phyloP scores from a whole-genome alignment of 2,797 vertebrate species.

The Neoniphon sammara region DNA sequence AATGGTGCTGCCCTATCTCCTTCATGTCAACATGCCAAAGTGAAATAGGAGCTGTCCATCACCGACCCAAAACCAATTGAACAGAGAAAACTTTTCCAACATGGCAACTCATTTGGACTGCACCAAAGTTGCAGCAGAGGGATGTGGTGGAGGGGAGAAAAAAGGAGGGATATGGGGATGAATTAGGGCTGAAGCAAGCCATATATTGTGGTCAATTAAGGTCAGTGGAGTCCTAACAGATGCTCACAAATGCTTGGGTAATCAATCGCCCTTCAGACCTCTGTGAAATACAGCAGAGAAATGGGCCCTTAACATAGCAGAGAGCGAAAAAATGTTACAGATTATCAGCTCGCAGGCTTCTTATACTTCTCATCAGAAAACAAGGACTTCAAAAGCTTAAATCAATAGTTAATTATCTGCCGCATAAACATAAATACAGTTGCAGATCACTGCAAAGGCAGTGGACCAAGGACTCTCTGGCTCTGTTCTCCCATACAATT shows the following conservation, averaged over 20 bases:
- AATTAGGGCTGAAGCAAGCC: constrained; percentile 41
- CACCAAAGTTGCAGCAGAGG: constrained; percentile 48
- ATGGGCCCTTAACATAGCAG: constrained; percentile 49
- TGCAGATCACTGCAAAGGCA: constrained; percentile 32
- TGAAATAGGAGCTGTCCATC: constrained; percentile 55
- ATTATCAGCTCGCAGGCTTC: constrained; percentile 46
- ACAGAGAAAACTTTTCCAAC: constrained; percentile 40
- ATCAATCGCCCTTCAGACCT: constrained; percentile 77
- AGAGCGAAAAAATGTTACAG: constrained; percentile 51
- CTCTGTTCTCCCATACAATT: neutral
- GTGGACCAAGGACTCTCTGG: constrained; percentile 16
- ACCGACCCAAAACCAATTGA: constrained; percentile 21
- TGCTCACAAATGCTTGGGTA: constrained; percentile 61
- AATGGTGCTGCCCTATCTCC: constrained; percentile 48
- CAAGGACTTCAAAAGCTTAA: constrained; percentile 56
- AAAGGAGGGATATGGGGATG: neutral
- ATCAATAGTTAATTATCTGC: constrained; percentile 80
- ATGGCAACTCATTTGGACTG: constrained; percentile 51
- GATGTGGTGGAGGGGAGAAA: neutral
- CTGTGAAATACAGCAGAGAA: constrained; percentile 58
- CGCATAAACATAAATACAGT: constrained; percentile 76
- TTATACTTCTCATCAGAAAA: constrained; percentile 65
- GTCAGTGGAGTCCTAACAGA: constrained; percentile 61
- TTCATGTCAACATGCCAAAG: constrained; percentile 44
- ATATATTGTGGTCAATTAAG: constrained; percentile 59